A percentile compares a stretch with the other conserved stretches of the same genome.
Conservation (phyloP, 2,888 invertebrate species). For the Amiota minor region DNA sequence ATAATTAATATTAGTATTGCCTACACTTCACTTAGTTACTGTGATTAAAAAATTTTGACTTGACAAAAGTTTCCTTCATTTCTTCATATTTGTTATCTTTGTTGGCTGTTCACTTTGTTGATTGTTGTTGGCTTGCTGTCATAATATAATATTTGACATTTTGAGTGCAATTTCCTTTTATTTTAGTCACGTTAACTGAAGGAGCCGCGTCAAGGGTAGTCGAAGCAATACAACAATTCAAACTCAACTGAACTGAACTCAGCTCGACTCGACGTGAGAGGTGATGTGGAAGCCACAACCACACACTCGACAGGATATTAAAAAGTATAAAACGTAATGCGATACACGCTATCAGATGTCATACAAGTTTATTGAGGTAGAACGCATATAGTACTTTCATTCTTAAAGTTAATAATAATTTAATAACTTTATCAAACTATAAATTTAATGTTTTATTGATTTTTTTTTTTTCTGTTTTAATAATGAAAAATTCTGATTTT, state of each 20-base stretch:
- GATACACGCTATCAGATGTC: too few relatives aligned
- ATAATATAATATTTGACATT: constrained; percentile 1
- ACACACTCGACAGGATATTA: constrained; percentile 22
- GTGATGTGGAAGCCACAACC: not conserved
- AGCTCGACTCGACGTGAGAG: not conserved
- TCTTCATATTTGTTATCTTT: not conserved
- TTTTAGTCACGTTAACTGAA: constrained; percentile 10
- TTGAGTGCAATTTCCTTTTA: constrained; percentile 23
- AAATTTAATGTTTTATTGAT: too few relatives aligned
- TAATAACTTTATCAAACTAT: too few relatives aligned
- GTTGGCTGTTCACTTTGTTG: not conserved
- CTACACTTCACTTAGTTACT: too few relatives aligned
- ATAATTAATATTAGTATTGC: too few relatives aligned
- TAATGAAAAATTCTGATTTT: too few relatives aligned
- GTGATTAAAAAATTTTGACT: not conserved
- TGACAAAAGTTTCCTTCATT: constrained; percentile 16
- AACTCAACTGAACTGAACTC: too few relatives aligned
- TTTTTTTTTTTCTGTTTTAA: too few relatives aligned
- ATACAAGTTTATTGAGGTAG: too few relatives aligned
- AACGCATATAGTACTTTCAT: too few relatives aligned
- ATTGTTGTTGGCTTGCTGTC: not conserved
- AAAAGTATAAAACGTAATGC: not conserved
- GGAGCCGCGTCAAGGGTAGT: not conserved
- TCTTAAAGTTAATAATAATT: too few relatives aligned
- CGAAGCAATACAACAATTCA: too few relatives aligned